Base-by-base conservation (phyloP, 2,888 invertebrate species). In the Caenorhabditis zanzibari region DNA sequence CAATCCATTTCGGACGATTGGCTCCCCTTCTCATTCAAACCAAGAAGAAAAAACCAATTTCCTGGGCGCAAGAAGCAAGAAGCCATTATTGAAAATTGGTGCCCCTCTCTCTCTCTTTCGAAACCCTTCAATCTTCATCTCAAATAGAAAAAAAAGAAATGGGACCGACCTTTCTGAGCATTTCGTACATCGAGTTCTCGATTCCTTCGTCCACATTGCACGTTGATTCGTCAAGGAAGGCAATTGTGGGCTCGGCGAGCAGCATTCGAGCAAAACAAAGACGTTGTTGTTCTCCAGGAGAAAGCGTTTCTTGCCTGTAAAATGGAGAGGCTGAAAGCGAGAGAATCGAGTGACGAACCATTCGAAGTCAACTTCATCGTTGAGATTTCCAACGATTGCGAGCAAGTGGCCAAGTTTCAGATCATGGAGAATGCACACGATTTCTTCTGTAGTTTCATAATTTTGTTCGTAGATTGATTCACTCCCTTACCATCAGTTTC, bases 261-360 rank as follows among this genome's bases (percentile, higher is more conserved):
- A 98, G 97, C 89, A 98, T 94, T 85, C 98, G 94, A 0, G 97
- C 97, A 94, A 98, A 95, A 3, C 97, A 97, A 94, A 98, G 95
- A 86, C 98, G 93, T 93, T 98, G 98, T 93, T 97, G 97, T 93
- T 98, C 98, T 0, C 98, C 98, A 0, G 98, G 98, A 0, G 96
- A 96, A 49, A 98, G 94, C 82, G 97, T 96, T 92, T 97, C 96
- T 79, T 79, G 79, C 88, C 88, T 87, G 61, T n/a, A 22, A 59
- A 2, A 6, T 19, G 3, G 26, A 54, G 19, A 2, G 26, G 12
- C 9, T 26, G 14, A 22, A 12, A 14, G 5, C 2, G 7, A 54
- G 12, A 24, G 14, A 54, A 54, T 26, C 14, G 54, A 26, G 16
- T 10, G n/a, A 85, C 92, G 87, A 88, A 94, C 94, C 94, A 94